Base-by-base conservation (phyloP, 1,140 invertebrate genomes). In the Drosophila elegans region DNA sequence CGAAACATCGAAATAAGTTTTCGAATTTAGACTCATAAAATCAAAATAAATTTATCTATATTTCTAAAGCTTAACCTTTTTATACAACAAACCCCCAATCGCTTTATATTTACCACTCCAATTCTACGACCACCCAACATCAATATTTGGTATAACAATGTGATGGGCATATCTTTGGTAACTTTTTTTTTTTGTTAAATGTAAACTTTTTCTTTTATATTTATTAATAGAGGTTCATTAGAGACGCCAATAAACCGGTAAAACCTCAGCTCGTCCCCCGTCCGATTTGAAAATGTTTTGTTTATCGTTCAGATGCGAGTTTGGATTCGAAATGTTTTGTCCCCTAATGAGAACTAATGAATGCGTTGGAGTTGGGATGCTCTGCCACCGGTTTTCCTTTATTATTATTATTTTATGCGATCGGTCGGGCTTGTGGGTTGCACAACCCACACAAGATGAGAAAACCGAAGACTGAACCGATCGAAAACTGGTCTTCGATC, bases 301-400 rank as follows among this genome's bases (percentile, higher is more conserved):
- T 73, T 73, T 73, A 73, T 73, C 51, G 66, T 41, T 41, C 21
- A n/a, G 46, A 73, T 39, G 46, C 67, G 46, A 56, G 66, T 34
- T 71, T 71, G 27, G 29, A 49, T 16, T 25, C 12, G 11, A 60
- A 73, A 72, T 72, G 53, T 44, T 73, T 60, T 73, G 55, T 73
- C 67, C 52, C 64, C 34, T 73, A 73, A 73, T 73, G 69, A 73
- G 69, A 73, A 73, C 69, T 73, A 73, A 73, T 73, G 69, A 73
- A 73, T 73, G 69, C 69, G 69, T 73, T 71, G 68, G 68, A 71
- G 69, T 73, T 21, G 13, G 34, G 46, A 38, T 13, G 32, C 45
- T 32, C 45, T 0, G 69, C 69, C 69, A 73, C 69, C 55, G 69
- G 69, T 61, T 73, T 71, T 45, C 53, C 21, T 59, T 63, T 49